Conservation (phyloP, 1,140 invertebrate genomes). For the Antheraea mylitta region DNA sequence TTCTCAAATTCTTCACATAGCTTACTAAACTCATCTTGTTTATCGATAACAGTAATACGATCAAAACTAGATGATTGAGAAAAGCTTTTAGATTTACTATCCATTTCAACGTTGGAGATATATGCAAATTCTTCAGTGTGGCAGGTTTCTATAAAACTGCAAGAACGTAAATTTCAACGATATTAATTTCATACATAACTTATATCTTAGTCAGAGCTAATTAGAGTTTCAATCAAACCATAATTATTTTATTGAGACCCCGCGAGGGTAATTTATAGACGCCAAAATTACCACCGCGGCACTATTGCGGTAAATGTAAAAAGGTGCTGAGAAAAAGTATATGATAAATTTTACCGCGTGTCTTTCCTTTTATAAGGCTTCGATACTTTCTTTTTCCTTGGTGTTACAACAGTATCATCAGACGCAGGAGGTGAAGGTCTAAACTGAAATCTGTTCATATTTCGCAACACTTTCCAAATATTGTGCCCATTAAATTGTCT, state of each 20-base stretch:
- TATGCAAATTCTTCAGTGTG: constrained; percentile 60
- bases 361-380: constrained; percentile 36
- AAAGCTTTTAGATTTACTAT: constrained; percentile 38
- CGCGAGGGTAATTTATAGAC: too few species aligned
- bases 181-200: too few species aligned
- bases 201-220: too few species aligned
- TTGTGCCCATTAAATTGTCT: constrained; percentile 35
- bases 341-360: constrained; percentile 15
- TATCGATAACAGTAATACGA: constrained; percentile 62
- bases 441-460: constrained; percentile 59
- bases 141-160: constrained; percentile 59
- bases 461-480: constrained; percentile 61
- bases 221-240: too few species aligned
- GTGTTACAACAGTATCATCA: constrained; percentile 36
- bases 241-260: too few species aligned
- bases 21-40: constrained; percentile 35
- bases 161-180: too few species aligned
- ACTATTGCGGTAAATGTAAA: too few species aligned
- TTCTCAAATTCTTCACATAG: constrained; percentile 30
- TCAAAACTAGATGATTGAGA: constrained; percentile 56
- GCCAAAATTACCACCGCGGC: too few species aligned
- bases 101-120: constrained; percentile 48
- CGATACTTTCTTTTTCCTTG: constrained; percentile 37
- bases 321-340: constrained; percentile 10
- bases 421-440: constrained; percentile 50